Conservation (phyloP, 2,797 vertebrate species). For the Uromys caudimaculatus region DNA sequence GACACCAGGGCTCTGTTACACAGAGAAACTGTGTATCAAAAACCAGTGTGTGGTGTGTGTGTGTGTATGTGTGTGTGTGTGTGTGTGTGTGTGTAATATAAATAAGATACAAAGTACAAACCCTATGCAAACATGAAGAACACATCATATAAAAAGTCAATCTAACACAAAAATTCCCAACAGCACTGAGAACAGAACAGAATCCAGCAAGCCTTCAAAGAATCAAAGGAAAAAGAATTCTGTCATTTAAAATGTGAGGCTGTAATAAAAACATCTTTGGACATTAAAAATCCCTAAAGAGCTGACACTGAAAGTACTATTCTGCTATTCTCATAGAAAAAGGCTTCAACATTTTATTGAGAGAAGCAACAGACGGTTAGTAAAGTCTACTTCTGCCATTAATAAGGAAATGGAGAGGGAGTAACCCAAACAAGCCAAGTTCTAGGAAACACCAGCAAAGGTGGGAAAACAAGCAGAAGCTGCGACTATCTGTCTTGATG, state of each 20-base stretch:
- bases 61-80: too few relatives aligned
- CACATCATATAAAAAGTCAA: background rate
- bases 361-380: background rate
- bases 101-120: background rate
- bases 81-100: too few relatives aligned
- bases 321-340: background rate
- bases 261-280: slow-evolving; percentile 13
- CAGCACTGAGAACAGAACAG: background rate
- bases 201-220: background rate
- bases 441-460: background rate
- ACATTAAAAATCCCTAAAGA: slow-evolving; percentile 7
- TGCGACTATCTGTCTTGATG: background rate
- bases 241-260: slow-evolving; percentile 17
- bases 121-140: background rate
- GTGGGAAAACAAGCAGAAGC: background rate
- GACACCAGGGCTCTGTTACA: too few relatives aligned
- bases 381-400: background rate
- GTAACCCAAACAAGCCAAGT: background rate
- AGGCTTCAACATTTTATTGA: slow-evolving; percentile 20
- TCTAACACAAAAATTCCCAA: background rate
- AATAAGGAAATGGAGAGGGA: background rate
- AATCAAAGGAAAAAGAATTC: slow-evolving; percentile 35
- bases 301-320: background rate
- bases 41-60: too few relatives aligned
- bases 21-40: too few relatives aligned